A percentile compares a stretch with the other conserved stretches of the same genome.
phyloP scores from a whole-genome alignment of 2,113 vertebrate genomes.

The Toxotes jaculatrix region DNA sequence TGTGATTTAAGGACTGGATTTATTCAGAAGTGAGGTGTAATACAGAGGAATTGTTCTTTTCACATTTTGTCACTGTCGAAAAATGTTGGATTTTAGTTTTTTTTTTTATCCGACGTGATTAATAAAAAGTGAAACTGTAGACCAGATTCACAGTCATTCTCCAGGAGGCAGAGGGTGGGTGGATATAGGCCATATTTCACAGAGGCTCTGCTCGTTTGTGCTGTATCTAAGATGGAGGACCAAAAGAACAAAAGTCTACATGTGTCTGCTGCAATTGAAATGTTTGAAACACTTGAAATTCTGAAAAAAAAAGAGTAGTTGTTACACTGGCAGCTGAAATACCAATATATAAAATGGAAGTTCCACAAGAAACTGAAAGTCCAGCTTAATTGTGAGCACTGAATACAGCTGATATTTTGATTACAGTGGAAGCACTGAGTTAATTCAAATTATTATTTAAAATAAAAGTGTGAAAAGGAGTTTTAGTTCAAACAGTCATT shows the following conservation, averaged over 20 bases:
- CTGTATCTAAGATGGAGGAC: slow-evolving; percentile 2
- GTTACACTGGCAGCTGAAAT: neutral
- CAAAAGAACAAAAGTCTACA: neutral
- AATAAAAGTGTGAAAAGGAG: neutral
- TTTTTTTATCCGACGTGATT: neutral
- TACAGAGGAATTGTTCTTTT: slow-evolving; percentile 48
- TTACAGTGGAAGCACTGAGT: neutral
- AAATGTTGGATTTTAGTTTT: slow-evolving; percentile 22
- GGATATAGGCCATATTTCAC: slow-evolving; percentile 1
- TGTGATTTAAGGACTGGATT: slow-evolving; percentile 58
- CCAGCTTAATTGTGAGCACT: neutral
- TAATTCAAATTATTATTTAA: neutral
- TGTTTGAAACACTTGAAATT: neutral
- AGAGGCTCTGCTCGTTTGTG: slow-evolving; percentile 21
- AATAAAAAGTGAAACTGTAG: slow-evolving; percentile 4
- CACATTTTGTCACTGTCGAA: slow-evolving; percentile 28
- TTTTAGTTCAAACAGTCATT: neutral
- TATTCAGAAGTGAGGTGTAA: slow-evolving; percentile 45
- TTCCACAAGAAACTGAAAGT: neutral
- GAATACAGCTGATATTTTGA: neutral
- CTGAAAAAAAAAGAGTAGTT: neutral
- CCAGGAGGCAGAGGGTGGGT: neutral
- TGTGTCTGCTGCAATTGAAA: too few relatives aligned
- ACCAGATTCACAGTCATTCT: slow-evolving; percentile 17
- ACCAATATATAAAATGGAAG: neutral